These are phyloP conservation scores for Elgaria multicarinata DNA, from an alignment of 2,113 vertebrate species.

Conservation along the genomic window DNA sequence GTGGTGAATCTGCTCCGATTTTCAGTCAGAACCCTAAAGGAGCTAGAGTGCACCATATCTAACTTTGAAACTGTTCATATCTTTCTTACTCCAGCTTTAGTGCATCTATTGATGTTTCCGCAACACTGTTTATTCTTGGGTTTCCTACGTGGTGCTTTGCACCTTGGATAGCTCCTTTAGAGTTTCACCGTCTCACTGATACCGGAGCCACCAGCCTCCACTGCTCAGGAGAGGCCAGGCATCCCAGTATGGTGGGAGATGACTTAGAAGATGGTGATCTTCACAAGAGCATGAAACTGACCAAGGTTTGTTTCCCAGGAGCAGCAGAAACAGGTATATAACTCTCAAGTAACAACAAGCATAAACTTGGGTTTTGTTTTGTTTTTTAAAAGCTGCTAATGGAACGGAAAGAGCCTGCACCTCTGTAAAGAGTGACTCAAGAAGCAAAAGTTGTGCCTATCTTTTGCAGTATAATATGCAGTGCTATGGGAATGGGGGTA, in stretches of 20 bases:
- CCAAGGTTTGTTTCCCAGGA: background rate
- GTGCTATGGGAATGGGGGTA: background rate
- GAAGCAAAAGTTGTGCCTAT: background rate
- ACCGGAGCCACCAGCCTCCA: too few species aligned
- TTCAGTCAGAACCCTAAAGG: too few species aligned
- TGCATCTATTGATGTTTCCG: too few species aligned
- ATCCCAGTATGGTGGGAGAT: background rate
- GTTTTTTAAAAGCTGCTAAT: background rate
- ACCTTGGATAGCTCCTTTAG: too few species aligned
- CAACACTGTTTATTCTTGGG: too few species aligned
- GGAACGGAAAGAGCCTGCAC: background rate
- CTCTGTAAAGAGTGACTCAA: background rate
- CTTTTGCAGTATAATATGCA: background rate
- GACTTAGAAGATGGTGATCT: background rate
- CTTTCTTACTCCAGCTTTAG: too few species aligned
- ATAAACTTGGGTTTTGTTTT: background rate
- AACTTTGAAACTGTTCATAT: too few species aligned
- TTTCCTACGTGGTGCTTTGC: too few species aligned
- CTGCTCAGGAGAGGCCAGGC: too few species aligned
- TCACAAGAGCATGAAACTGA: background rate
- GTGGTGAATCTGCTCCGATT: too few species aligned
- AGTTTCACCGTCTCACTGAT: too few species aligned
- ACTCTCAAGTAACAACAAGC: background rate
- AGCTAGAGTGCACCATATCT: too few species aligned
- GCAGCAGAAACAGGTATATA: background rate